Evolutionary conservation across 2,888 invertebrate species (phyloP), one percentile per base, ranked within the genome.

Genomic region (Odontomyia ornata): DNA sequence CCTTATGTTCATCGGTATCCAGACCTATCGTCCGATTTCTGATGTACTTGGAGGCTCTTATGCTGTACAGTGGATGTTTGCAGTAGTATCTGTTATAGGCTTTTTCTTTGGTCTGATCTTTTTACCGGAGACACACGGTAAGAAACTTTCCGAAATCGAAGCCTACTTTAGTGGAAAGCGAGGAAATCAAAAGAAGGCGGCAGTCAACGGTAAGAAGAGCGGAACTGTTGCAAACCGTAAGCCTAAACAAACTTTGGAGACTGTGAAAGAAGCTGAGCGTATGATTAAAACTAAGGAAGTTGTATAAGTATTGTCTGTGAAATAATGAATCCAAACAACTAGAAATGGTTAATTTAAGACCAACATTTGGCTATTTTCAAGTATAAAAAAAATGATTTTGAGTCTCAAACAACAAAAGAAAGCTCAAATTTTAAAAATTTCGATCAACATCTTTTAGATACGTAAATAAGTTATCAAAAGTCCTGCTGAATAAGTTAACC

Each of bases 101-200:
- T 81, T 82, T 64, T 79, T 81, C 47, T 82, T 81, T 75, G 81
- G 78, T 43, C 65, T 82, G 36, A 87, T 89, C 52, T 83, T 88
- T 52, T 82, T 92, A 67, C 91, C 91, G 0, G 91, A 92, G 85
- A 92, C 91, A 0, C 91, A 91, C 83, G 91, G 91, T 0, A 88
- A 90, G 81, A 88, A 89, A 1, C 83, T 91, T 18, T 86, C 87
- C 62, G 91, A 91, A 81, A 91, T 91, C 78, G 89, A 89, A 77
- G 88, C 89, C 75, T 90, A 91, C 82, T 91, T 89, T 81, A 87
- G 88, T 0, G 89, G 90, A 0, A 83, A 88, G 25, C 85, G 85
- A 86, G 77, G 78, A 73, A 76, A 69, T 78, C 79, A 78, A 81
- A 80, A 18, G 67, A 80, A 18, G 62, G 21, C 57, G n/a, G 13